Evolutionary conservation across 2,797 vertebrate genomes (phyloP).

Genomic region (Lacerta agilis): DNA sequence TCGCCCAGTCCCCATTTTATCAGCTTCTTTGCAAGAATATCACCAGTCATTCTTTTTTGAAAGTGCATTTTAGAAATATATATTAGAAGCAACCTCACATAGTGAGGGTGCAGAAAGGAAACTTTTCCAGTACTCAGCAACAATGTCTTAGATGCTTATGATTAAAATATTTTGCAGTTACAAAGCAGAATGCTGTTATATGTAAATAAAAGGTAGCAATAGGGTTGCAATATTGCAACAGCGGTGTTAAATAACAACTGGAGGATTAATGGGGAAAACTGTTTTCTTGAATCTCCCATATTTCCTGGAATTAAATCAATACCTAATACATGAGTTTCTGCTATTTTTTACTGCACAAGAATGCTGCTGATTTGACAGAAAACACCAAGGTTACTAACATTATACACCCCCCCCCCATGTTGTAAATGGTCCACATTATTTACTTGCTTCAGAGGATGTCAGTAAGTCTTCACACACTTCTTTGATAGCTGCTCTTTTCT

Average conservation of each 20-base stretch:
- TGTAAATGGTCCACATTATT: background rate
- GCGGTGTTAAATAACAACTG: background rate
- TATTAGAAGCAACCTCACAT: background rate
- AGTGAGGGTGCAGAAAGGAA: constrained; percentile 14
- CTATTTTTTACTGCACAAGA: constrained; percentile 48
- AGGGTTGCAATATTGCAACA: constrained; percentile 22
- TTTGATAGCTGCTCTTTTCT: background rate
- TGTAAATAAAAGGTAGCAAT: constrained; percentile 40
- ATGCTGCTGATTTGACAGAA: background rate
- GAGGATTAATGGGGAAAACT: constrained; percentile 41
- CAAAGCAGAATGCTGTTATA: background rate
- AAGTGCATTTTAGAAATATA: too few species aligned
- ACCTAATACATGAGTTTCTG: constrained; percentile 48
- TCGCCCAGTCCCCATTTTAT: too few species aligned
- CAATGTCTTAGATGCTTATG: background rate
- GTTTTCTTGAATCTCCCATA: constrained; percentile 48
- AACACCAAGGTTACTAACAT: background rate
- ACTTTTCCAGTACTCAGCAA: constrained; percentile 21
- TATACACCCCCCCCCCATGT: background rate
- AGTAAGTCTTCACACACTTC: background rate
- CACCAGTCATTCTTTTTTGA: too few species aligned
- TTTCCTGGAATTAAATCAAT: constrained; percentile 50
- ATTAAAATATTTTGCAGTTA: too few species aligned
- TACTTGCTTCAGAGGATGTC: constrained; percentile 19
- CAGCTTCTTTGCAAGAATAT: too few species aligned